phyloP scores from a whole-genome alignment of 2,113 vertebrate species.

The Chunga burmeisteri region DNA sequence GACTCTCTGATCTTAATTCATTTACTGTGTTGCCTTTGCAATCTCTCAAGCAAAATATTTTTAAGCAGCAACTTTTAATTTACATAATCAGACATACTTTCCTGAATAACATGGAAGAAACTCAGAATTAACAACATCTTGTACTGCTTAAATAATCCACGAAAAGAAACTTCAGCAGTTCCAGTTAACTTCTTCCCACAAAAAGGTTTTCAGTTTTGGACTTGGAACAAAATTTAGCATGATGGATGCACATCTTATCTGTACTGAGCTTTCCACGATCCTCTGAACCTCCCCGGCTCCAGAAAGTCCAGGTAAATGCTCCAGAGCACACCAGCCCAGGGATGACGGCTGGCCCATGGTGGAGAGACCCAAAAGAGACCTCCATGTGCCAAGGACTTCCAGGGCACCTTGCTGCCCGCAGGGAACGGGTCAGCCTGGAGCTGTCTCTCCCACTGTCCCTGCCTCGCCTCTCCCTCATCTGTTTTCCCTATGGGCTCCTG shows the following conservation, averaged over 20 bases:
- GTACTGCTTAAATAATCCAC: slow-evolving; percentile 56
- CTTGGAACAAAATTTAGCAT: not conserved
- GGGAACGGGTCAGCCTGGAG: not conserved
- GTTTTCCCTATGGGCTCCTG: accelerated
- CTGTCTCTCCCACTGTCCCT: not conserved
- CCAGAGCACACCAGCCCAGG: not conserved
- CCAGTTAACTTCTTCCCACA: slow-evolving; percentile 54
- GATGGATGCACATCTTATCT: not conserved
- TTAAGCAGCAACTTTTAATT: slow-evolving; percentile 70
- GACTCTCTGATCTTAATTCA: slow-evolving; percentile 64
- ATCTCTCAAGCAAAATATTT: slow-evolving; percentile 64
- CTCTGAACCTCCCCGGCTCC: not conserved
- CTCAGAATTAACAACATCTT: slow-evolving; percentile 42
- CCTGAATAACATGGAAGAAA: slow-evolving; percentile 58
- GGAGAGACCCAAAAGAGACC: not conserved
- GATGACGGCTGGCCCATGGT: not conserved
- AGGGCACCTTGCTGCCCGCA: not conserved
- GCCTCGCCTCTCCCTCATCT: not conserved
- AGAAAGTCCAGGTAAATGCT: not conserved
- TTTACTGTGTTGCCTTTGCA: slow-evolving; percentile 63
- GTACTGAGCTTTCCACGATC: accelerated
- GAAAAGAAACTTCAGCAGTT: slow-evolving; percentile 57
- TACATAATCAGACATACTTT: slow-evolving; percentile 71
- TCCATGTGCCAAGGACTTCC: not conserved
- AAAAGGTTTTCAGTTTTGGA: slow-evolving; percentile 34